Base-by-base conservation (phyloP, 2,797 vertebrate species). In the Corythornis leucogaster region DNA sequence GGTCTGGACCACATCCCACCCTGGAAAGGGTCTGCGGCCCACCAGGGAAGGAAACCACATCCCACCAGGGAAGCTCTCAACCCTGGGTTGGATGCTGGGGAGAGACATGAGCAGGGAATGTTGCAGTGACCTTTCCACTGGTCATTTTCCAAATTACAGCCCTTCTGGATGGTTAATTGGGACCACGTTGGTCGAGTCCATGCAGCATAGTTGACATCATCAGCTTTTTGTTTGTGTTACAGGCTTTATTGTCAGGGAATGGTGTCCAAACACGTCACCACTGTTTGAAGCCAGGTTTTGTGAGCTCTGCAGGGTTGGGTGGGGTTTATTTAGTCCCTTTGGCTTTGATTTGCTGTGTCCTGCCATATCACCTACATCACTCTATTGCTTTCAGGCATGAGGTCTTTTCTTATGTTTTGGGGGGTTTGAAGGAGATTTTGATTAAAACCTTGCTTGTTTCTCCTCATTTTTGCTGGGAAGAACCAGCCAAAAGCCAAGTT, bases 111-210 rank as follows among this genome's bases (percentile, higher is more conserved):
- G 76, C 73, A 22, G 84, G 69, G 68, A 70, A 80, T 35, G 57
- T 74, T 0, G 1, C 61, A 31, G 3, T 33, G 61, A 53, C 43
- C 22, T 87, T 71, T 76, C 79, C 1, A 1, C 50, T 5, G 24
- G 66, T 54, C 50, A 1, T 76, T 92, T 85, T 51, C 85, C 81
- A 87, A 46, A 80, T 82, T 43, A 8, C 11, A 87, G 62, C 89
- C 73, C 6, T 33, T 14, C 64, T 92, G 69, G 61, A 51, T 92
- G 28, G 17, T 64, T 91, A 87, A 89, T 89, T 89, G 76, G 82
- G 82, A 85, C 91, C 94, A 85, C 79, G 53, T 87, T 91, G 87
- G 76, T 48, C 18, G 82, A 48, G 87, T 93, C 90, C 87, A 40
- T 48, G 87, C 79, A 53, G 92, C 85, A 84, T 79, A 53, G 33